Conservation (phyloP, 92 coral and sea anemone genomes). For the Muricea muricata region DNA sequence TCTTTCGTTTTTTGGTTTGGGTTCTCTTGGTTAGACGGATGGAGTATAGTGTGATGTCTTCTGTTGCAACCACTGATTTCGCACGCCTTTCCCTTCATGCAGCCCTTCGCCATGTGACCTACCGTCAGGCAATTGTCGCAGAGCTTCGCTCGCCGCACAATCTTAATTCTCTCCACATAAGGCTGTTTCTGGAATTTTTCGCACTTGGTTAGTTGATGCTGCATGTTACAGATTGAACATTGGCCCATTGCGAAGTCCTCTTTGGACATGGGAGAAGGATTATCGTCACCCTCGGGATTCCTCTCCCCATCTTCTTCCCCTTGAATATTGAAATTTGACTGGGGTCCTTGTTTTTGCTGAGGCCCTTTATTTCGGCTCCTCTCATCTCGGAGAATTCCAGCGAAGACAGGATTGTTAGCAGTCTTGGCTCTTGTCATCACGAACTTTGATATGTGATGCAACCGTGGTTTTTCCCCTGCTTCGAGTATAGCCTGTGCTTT, state of each 20-base stretch:
- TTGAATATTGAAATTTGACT: not conserved
- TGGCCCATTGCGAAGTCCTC: not conserved
- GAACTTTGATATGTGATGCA: conserved; percentile 51
- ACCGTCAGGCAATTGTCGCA: conserved; percentile 54
- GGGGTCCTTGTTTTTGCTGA: not conserved
- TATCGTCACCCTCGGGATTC: not conserved
- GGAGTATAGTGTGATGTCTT: conserved; percentile 54
- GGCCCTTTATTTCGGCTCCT: not conserved
- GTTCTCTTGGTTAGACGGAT: conserved; percentile 1
- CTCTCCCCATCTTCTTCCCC: not conserved
- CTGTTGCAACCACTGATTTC: conserved; percentile 48
- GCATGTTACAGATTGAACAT: conserved; percentile 44
- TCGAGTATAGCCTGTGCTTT: conserved; percentile 37
- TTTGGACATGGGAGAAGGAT: not conserved
- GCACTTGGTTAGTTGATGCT: conserved; percentile 46
- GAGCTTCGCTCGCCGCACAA: conserved; percentile 24
- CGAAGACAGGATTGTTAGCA: conserved; percentile 60
- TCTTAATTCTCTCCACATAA: conserved; percentile 27
- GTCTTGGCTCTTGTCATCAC: conserved; percentile 51
- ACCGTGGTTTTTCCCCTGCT: conserved; percentile 26
- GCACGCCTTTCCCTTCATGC: conserved; percentile 32
- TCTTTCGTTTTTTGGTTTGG: not conserved
- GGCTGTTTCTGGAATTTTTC: conserved; percentile 36
- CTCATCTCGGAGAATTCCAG: conserved; percentile 26
- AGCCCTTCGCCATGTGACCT: conserved; percentile 50